Evolutionary conservation across 1,140 invertebrate species (phyloP).

Genomic region (Drosophila nigrodunni): DNA sequence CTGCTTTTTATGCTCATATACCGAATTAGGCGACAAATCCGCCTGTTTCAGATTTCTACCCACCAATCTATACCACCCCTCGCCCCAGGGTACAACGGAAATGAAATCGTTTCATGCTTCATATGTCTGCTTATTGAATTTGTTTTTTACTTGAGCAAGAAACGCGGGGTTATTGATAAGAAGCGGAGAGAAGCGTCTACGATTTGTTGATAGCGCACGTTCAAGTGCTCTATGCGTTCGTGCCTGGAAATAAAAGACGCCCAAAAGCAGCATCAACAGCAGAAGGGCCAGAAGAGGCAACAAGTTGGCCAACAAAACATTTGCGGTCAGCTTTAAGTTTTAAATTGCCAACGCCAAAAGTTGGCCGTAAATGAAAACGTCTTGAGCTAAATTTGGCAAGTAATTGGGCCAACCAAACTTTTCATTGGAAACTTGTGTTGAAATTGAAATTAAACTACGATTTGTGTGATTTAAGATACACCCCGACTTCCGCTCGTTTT

Average conservation of each 20-base stretch:
- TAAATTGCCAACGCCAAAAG: background rate
- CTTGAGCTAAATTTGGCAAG: constrained; percentile 5
- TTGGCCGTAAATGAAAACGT: constrained; percentile 2
- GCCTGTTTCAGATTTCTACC: no score
- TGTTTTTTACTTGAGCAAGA: background rate
- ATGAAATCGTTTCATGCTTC: constrained; percentile 33
- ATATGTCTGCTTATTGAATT: constrained; percentile 59
- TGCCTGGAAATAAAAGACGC: constrained; percentile 17
- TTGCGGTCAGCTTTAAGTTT: constrained; percentile 8
- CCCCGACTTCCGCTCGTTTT: no score
- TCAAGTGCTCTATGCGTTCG: constrained; percentile 6
- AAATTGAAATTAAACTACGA: constrained; percentile 6
- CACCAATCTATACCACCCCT: no score
- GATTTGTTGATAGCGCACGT: constrained; percentile 64
- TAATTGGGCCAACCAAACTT: constrained; percentile 3
- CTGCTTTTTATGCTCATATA: no score
- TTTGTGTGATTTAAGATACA: background rate
- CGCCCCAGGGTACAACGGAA: no score
- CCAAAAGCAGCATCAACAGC: background rate
- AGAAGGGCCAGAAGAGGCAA: constrained; percentile 8
- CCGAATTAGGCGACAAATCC: no score
- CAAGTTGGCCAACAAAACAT: constrained; percentile 19
- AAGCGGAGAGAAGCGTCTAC: constrained; percentile 23
- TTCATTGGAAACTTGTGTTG: background rate
- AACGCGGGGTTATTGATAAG: background rate